Evolutionary conservation across 2,888 invertebrate genomes (phyloP).

Genomic region (Drosophila infuscata): DNA sequence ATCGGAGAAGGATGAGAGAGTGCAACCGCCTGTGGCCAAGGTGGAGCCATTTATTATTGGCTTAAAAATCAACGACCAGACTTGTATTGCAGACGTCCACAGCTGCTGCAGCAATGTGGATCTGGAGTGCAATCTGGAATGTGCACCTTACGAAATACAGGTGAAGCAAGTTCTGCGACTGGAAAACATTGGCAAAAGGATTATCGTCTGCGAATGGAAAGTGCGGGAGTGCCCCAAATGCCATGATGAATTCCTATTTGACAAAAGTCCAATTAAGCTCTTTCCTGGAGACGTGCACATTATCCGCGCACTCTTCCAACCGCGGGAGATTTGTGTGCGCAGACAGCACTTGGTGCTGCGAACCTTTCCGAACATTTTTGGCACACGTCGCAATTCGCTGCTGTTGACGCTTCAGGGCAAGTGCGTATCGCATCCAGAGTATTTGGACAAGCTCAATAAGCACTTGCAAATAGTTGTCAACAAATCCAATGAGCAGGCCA

Average conservation of each 20-base stretch:
- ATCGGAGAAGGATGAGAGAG: neutral
- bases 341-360: constrained; percentile 61
- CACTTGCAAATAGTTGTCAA: constrained; percentile 36
- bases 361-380: constrained; percentile 63
- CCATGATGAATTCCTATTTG: constrained; percentile 62
- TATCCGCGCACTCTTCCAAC: constrained; percentile 63
- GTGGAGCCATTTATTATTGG: constrained; percentile 13
- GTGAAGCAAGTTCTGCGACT: constrained; percentile 61
- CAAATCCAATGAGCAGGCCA: constrained; percentile 52
- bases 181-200: constrained; percentile 70
- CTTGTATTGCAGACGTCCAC: constrained; percentile 8
- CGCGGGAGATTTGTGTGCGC: constrained; percentile 42
- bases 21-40: neutral
- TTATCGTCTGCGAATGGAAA: constrained; percentile 67
- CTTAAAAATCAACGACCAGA: constrained; percentile 65
- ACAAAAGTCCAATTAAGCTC: constrained; percentile 48
- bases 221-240: constrained; percentile 24
- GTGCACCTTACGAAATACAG: constrained; percentile 66
- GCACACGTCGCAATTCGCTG: constrained; percentile 38
- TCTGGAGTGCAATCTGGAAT: constrained; percentile 53
- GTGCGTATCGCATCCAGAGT: constrained; percentile 61
- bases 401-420: constrained; percentile 57
- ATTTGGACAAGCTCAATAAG: constrained; percentile 42
- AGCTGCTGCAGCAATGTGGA: constrained; percentile 20
- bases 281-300: constrained; percentile 63